These are phyloP conservation scores for Dromiciops gliroides DNA, from an alignment of 2,113 vertebrate species.

Conservation along the genomic window DNA sequence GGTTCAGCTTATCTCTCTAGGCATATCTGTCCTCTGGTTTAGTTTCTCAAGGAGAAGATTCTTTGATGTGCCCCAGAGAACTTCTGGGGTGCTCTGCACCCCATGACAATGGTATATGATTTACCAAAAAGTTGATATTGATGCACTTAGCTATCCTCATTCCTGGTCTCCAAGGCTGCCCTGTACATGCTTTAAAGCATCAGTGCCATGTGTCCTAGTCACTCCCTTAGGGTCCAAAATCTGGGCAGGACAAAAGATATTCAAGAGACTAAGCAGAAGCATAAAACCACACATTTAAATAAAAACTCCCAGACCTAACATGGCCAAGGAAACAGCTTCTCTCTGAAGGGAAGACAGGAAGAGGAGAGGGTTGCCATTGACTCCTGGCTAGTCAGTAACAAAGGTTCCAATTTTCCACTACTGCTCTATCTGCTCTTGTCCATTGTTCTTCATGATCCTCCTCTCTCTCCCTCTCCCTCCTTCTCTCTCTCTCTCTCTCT, in stretches of 20 bases:
- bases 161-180: background rate
- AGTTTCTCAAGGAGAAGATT: too few species aligned
- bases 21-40: too few species aligned
- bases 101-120: too few species aligned
- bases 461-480: too few species aligned
- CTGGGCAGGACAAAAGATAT: background rate
- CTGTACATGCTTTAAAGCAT: background rate
- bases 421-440: background rate
- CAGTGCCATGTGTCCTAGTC: background rate
- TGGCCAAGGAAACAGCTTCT: background rate
- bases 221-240: background rate
- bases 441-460: too few species aligned
- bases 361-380: background rate
- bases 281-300: background rate
- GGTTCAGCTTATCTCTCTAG: too few species aligned
- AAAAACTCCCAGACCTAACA: background rate
- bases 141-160: background rate
- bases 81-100: too few species aligned
- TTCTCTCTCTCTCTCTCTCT: too few species aligned
- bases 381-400: background rate
- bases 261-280: background rate
- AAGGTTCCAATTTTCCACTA: background rate
- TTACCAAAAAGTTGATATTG: background rate
- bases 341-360: background rate
- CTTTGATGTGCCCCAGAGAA: too few species aligned